These are phyloP conservation scores for Bedellia somnulentella DNA, from an alignment of 2,888 invertebrate genomes.

Conservation along the genomic window DNA sequence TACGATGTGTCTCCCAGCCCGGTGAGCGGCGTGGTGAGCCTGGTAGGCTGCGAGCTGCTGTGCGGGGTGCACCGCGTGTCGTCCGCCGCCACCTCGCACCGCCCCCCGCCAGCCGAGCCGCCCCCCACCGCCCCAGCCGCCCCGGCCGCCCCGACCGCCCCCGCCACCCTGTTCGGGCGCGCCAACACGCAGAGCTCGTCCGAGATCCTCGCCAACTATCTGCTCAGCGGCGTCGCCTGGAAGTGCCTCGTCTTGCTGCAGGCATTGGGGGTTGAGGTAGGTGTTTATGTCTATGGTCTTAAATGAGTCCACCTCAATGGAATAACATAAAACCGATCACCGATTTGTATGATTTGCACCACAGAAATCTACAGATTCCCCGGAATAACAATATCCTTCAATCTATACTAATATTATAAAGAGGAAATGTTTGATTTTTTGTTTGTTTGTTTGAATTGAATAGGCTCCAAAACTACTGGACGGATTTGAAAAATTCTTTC, in stretches of 20 bases:
- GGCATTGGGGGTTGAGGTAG: conserved; percentile 58
- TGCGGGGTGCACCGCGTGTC: conserved; percentile 64
- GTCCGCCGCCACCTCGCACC: conserved; percentile 39
- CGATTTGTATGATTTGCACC: too few species aligned
- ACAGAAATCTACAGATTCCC: too few species aligned
- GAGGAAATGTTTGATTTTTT: too few species aligned
- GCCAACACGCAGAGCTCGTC: conserved; percentile 26
- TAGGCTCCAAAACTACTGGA: too few species aligned
- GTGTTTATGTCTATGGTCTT: too few species aligned
- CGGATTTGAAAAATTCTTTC: too few species aligned
- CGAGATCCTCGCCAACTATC: conserved; percentile 50
- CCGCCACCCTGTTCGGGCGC: conserved; percentile 28
- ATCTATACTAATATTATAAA: too few species aligned
- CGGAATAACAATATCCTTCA: too few species aligned
- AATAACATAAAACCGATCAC: too few species aligned
- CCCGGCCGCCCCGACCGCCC: conserved; percentile 10
- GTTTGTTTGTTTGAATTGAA: too few species aligned
- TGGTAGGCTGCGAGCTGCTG: conserved; percentile 66
- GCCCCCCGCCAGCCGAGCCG: conserved; percentile 12
- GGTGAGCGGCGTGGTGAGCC: conserved; percentile 60
- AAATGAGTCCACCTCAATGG: too few species aligned
- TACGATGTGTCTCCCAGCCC: conserved; percentile 34
- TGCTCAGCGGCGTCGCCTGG: conserved; percentile 65
- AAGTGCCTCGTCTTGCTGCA: conserved; percentile 60
- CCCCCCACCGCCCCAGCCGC: conserved; percentile 16